Base-by-base conservation (phyloP, 2,113 vertebrate genomes). In the Dasyurus viverrinus region DNA sequence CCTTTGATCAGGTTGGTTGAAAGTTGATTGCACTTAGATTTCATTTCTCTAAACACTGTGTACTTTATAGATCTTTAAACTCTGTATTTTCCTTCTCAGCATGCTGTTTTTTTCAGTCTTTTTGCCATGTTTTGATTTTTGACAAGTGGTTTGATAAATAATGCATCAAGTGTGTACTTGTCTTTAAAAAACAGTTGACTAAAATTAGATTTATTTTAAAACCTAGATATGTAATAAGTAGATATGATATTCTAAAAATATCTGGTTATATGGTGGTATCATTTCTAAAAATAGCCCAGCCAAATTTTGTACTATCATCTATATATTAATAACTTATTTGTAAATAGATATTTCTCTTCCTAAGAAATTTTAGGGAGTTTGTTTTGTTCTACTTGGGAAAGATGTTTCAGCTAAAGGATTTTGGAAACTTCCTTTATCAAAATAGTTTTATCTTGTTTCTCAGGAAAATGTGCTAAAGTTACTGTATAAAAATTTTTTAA, bases 221-320 rank as follows among this genome's bases (percentile, higher is more conserved):
- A 53, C 36, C 93, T 92, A 91, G 95, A 57, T 90, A 91, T 50
- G 52, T 91, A 47, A 94, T 42, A 54, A 95, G 91, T 95, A 50
- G 23, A 89, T 95, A 30, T 91, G 52, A 53, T 25, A 84, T 30
- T 94, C 89, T 94, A 97, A 93, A 97, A 97, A 93, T 95, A 93
- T 48, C 54, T 90, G 25, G 47, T 95, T 95, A 84, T 95, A 25
- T 95, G 42, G 23, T 16, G 94, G 11, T 95, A 30, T 93, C 94
- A 91, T 95, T 97, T 97, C 76, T 92, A 60, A 95, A 97, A 95
- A 92, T 54, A 94, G 94, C 60, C 14, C 2, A 92, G 89, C 11
- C 25, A 92, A 53, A 94, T 92, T 96, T 94, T n/a, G 60, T 94
- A 94, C 48, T 95, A 93, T 76, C 16, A 84, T 16, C 19, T 68